Evolutionary conservation across 2,797 vertebrate species (phyloP).

Genomic region (Labroides dimidiatus): DNA sequence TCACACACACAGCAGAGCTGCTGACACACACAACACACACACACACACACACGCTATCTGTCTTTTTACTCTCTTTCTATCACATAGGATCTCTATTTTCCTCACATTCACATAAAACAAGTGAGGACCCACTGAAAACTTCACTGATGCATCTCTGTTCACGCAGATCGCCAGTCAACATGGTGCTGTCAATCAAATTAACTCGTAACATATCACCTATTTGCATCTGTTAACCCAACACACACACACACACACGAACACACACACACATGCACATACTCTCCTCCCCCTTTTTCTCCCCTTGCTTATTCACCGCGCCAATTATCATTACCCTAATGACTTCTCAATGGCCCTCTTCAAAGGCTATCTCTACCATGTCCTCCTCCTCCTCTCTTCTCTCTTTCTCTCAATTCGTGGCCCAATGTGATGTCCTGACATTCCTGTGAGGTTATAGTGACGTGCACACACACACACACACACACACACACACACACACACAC

Average conservation of each 20-base stretch:
- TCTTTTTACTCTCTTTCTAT: conserved; percentile 19
- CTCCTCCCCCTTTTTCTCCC: conserved; percentile 66
- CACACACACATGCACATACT: conserved; percentile 33
- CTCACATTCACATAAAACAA: conserved; percentile 29
- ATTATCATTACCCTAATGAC: conserved; percentile 85
- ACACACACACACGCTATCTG: conserved; percentile 18
- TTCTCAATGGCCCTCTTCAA: conserved; percentile 82
- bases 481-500: neutral
- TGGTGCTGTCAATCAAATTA: conserved; percentile 69
- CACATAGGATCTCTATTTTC: conserved; percentile 11
- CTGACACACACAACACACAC: conserved; percentile 28
- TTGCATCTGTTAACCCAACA: conserved; percentile 48
- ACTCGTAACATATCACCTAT: conserved; percentile 57
- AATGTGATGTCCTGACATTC: conserved; percentile 74
- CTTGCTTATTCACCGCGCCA: conserved; percentile 80
- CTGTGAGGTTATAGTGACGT: conserved; percentile 23
- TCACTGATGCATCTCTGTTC: neutral
- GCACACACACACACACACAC: conserved; percentile 4
- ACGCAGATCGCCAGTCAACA: conserved; percentile 34
- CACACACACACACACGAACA: conserved; percentile 21
- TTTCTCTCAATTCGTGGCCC: conserved; percentile 71
- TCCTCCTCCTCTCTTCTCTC: conserved; percentile 38
- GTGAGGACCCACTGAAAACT: conserved; percentile 2
- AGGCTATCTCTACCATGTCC: conserved; percentile 72
- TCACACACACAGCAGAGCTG: conserved; percentile 43